These are phyloP conservation scores for Tromatobia lineatoria DNA, from an alignment of 2,888 invertebrate genomes.

Conservation along the genomic window DNA sequence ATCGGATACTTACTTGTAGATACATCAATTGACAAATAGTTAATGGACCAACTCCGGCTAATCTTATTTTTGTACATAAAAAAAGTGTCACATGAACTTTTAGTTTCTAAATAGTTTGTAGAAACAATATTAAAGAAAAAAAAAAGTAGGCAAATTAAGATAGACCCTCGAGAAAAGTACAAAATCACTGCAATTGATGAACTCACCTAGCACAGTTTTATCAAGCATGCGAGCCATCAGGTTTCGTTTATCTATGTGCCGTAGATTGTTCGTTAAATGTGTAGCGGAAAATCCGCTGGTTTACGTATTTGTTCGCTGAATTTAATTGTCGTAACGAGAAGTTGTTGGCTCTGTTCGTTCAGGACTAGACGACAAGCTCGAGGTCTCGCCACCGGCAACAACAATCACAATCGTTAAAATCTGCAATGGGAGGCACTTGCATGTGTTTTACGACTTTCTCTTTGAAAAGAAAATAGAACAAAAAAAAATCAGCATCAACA, in stretches of 20 bases:
- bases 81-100: conserved; percentile 3
- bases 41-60: conserved; percentile 61
- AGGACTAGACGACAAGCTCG: conserved; percentile 84
- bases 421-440: conserved; percentile 32
- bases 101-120: conserved; percentile 56
- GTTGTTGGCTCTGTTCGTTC: conserved; percentile 77
- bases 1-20: conserved; percentile 19
- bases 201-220: conserved; percentile 36
- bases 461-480: conserved; percentile 18
- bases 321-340: conserved; percentile 69
- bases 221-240: conserved; percentile 55
- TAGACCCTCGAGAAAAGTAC: conserved; percentile 54
- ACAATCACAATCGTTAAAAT: conserved; percentile 81
- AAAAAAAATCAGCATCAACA: conserved; percentile 30
- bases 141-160: not conserved
- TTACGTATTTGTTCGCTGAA: conserved; percentile 25
- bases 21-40: conserved; percentile 41
- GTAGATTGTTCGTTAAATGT: conserved; percentile 53
- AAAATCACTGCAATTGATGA: conserved; percentile 53
- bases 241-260: conserved; percentile 48
- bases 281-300: conserved; percentile 39
- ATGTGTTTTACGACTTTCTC: conserved; percentile 43
- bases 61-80: conserved; percentile 60
- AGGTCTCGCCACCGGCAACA: conserved; percentile 83
- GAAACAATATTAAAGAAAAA: conserved; percentile 16